A percentile compares a stretch with the other conserved stretches of the same genome.
These are phyloP conservation scores for Ostrea edulis DNA, from an alignment of 1,140 invertebrate genomes.

Conservation along the genomic window DNA sequence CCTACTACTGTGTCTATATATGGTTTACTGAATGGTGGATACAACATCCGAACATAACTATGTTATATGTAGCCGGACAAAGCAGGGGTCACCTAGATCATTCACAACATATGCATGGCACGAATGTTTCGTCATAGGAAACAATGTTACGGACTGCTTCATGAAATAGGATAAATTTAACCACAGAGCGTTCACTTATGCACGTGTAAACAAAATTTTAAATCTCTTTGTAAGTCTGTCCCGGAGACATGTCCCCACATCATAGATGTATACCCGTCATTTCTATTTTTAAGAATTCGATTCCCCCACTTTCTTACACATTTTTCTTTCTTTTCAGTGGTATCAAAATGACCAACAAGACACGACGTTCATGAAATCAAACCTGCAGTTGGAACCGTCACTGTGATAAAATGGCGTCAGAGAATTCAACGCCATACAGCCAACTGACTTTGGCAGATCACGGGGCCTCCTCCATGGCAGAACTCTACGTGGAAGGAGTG, in stretches of 20 bases:
- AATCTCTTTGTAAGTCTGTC: neutral
- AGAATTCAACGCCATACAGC: neutral
- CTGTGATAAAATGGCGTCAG: neutral
- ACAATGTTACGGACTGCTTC: neutral
- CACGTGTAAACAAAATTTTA: neutral
- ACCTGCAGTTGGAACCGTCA: neutral
- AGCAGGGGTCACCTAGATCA: neutral
- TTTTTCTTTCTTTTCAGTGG: too few species aligned
- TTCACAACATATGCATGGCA: neutral
- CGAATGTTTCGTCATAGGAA: neutral
- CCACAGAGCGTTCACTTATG: neutral
- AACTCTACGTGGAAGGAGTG: slow-evolving; percentile 55
- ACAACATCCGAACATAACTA: neutral
- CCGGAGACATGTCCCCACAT: too few species aligned
- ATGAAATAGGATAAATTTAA: slow-evolving; percentile 17
- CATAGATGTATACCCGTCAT: too few species aligned
- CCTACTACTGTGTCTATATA: too few species aligned
- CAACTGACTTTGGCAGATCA: slow-evolving; percentile 11
- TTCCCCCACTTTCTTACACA: too few species aligned
- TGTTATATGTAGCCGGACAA: neutral
- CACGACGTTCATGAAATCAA: too few species aligned
- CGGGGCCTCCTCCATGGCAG: slow-evolving; percentile 37
- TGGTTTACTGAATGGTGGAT: neutral
- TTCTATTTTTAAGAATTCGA: too few species aligned
- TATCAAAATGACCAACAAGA: too few species aligned